Conservation (phyloP, 1,140 invertebrate species). For the Argopecten irradians region DNA sequence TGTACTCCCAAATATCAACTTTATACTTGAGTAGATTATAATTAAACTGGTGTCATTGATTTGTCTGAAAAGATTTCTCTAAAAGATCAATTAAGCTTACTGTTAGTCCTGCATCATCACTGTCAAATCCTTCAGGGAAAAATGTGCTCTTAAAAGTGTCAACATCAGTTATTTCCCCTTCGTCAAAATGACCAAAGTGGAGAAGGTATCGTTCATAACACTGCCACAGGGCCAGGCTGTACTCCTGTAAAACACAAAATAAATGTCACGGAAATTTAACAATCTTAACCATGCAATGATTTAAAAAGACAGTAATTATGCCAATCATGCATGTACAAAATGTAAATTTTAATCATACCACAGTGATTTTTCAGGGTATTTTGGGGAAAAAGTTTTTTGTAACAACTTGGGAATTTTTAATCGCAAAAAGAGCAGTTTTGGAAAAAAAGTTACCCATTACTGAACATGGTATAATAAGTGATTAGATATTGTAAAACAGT, state of each 20-base stretch:
- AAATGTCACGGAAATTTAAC: background rate
- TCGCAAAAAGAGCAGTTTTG: no score
- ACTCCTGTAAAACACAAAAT: constrained; percentile 65
- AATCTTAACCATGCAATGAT: background rate
- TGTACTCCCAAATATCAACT: no score
- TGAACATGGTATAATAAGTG: no score
- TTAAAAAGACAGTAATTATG: background rate
- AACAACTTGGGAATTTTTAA: no score
- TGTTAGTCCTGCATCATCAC: constrained; percentile 67
- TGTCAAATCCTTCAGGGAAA: constrained; percentile 72
- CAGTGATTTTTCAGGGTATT: no score
- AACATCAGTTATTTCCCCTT: constrained; percentile 71
- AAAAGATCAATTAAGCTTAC: constrained; percentile 59
- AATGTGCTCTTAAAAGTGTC: constrained; percentile 67
- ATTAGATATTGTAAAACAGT: no score
- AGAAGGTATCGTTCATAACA: constrained; percentile 75
- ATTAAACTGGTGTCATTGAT: background rate
- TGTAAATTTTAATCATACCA: no score
- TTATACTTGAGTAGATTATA: no score
- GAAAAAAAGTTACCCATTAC: no score
- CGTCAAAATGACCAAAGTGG: constrained; percentile 70
- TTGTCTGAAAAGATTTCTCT: background rate
- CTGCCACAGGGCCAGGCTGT: constrained; percentile 74
- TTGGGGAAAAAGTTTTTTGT: no score
- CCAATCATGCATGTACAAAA: no score